phyloP scores from a whole-genome alignment of 2,797 vertebrate genomes.

The Dicrostonyx torquatus region DNA sequence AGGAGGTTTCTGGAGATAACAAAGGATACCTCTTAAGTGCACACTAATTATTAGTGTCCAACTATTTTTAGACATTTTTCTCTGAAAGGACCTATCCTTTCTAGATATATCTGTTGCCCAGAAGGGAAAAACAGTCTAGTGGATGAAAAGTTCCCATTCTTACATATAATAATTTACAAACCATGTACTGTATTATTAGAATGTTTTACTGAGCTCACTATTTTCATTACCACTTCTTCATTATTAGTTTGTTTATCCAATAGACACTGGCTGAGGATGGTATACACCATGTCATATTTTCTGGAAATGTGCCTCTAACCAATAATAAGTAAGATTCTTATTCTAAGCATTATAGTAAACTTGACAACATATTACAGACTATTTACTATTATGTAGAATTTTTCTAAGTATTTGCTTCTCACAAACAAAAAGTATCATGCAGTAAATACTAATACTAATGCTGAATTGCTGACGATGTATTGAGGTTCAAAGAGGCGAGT shows the following conservation, averaged over 20 bases:
- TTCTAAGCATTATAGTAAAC: conserved; percentile 10
- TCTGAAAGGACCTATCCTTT: conserved; percentile 43
- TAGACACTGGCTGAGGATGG: background rate
- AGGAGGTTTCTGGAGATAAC: conserved; percentile 66
- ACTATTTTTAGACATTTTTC: conserved; percentile 64
- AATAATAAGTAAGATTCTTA: background rate
- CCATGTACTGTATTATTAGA: background rate
- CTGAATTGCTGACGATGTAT: background rate
- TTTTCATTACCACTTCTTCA: conserved; percentile 4
- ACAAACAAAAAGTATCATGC: background rate
- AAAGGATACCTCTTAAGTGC: conserved; percentile 53
- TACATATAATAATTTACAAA: background rate
- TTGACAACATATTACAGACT: background rate
- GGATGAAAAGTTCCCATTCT: background rate
- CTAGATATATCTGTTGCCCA: conserved; percentile 48
- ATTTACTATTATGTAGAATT: background rate
- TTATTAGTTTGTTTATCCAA: background rate
- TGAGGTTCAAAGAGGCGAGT: background rate
- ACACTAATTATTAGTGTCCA: conserved; percentile 61
- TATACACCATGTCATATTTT: background rate
- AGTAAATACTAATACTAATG: background rate
- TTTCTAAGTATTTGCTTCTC: background rate
- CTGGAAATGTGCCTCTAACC: background rate
- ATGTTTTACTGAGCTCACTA: background rate
- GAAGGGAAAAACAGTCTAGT: background rate